These are phyloP conservation scores for Syritta pipiens DNA, from an alignment of 2,888 invertebrate genomes.

Conservation along the genomic window DNA sequence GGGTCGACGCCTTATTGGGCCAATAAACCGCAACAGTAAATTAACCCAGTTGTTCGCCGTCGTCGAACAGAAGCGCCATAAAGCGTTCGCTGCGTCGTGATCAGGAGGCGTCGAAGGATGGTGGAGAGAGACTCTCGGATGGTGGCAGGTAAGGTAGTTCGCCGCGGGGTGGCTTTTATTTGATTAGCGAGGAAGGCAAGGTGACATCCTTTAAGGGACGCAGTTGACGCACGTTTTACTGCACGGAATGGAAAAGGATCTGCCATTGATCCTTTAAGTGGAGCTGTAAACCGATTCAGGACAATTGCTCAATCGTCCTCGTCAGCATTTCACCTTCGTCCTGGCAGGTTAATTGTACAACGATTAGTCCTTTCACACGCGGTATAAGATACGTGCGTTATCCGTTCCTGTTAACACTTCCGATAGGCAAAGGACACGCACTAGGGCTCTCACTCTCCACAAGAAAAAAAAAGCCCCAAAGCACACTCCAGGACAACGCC, in stretches of 20 bases:
- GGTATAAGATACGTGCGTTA: no score
- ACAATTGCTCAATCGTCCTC: neutral
- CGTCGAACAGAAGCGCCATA: conserved; percentile 40
- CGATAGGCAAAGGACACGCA: conserved; percentile 10
- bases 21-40: conserved; percentile 62
- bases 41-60: conserved; percentile 49
- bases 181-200: no score
- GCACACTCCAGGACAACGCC: conserved; percentile 14
- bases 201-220: no score
- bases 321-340: neutral
- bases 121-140: no score
- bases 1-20: conserved; percentile 24
- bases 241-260: neutral
- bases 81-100: conserved; percentile 39
- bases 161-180: no score
- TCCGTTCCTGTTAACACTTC: conserved; percentile 36
- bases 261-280: neutral
- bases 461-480: neutral
- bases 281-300: conserved; percentile 1
- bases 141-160: no score
- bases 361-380: no score
- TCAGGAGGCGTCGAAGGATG: no score
- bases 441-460: no score
- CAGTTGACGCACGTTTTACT: no score
- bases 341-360: conserved; percentile 17